These are phyloP conservation scores for Drosophila kambysellisi DNA, from an alignment of 2,888 invertebrate species.

Conservation along the genomic window DNA sequence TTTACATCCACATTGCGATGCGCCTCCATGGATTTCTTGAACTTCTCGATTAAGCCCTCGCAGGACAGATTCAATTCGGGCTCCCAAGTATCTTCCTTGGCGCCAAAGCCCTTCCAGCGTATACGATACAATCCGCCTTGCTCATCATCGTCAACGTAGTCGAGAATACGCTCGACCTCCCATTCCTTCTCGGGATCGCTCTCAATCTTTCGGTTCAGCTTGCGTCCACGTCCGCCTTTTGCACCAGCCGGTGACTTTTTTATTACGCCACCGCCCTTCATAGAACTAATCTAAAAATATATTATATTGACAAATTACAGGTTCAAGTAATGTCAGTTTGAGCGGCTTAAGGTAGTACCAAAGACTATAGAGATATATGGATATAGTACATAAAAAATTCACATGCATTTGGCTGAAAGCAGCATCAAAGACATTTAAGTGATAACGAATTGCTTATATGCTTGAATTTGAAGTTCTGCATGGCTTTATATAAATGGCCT, in stretches of 20 bases:
- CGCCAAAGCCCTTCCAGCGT: conserved; percentile 93
- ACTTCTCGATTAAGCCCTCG: conserved; percentile 90
- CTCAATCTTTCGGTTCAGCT: conserved; percentile 14
- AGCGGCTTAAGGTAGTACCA: background rate
- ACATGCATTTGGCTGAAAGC: background rate
- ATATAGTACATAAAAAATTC: background rate
- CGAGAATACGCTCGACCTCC: conserved; percentile 90
- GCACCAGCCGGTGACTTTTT: conserved; percentile 22
- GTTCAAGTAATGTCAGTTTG: background rate
- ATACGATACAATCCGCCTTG: conserved; percentile 92
- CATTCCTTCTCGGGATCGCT: conserved; percentile 85
- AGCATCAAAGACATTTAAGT: no score
- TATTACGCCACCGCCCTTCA: conserved; percentile 11
- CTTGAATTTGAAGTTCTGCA: no score
- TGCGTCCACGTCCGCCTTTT: conserved; percentile 43
- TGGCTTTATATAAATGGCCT: no score
- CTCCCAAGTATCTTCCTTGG: conserved; percentile 92
- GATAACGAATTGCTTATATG: no score
- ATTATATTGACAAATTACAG: background rate
- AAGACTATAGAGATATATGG: background rate
- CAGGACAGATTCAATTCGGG: conserved; percentile 92
- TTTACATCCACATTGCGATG: conserved; percentile 79
- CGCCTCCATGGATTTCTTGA: conserved; percentile 88
- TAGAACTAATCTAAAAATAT: conserved; percentile 10
- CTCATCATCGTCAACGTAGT: conserved; percentile 89